Evolutionary conservation across 2,888 invertebrate genomes (phyloP).

Genomic region (Lissonota sp.): DNA sequence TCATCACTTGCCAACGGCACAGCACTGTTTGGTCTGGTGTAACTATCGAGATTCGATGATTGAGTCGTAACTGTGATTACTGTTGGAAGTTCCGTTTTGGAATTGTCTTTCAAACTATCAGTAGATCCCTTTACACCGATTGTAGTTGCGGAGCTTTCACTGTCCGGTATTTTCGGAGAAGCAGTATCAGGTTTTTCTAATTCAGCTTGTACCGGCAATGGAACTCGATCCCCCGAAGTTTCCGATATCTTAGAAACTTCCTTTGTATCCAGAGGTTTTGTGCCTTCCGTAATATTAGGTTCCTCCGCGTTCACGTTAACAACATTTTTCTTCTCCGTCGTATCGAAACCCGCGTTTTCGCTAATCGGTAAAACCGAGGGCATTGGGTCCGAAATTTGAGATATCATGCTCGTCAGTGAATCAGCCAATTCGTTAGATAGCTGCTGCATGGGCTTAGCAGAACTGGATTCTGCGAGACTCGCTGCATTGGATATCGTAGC

Average conservation of each 20-base stretch:
- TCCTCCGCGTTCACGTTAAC: slow-evolving; percentile 38
- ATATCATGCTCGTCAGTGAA: slow-evolving; percentile 78
- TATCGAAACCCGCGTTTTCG: slow-evolving; percentile 47
- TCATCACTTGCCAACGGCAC: slow-evolving; percentile 53
- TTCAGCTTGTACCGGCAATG: slow-evolving; percentile 16
- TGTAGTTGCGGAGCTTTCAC: slow-evolving; percentile 3
- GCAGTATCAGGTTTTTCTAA: neutral
- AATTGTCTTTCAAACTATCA: slow-evolving; percentile 20
- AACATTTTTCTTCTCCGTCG: slow-evolving; percentile 56
- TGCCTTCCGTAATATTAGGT: slow-evolving; percentile 28
- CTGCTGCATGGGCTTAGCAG: slow-evolving; percentile 63
- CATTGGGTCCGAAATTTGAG: slow-evolving; percentile 74
- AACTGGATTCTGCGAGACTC: slow-evolving; percentile 33
- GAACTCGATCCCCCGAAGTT: slow-evolving; percentile 2
- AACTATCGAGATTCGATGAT: slow-evolving; percentile 24
- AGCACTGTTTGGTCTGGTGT: slow-evolving; percentile 20
- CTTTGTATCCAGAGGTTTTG: neutral
- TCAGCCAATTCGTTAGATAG: slow-evolving; percentile 74
- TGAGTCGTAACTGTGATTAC: slow-evolving; percentile 13
- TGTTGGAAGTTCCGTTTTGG: slow-evolving; percentile 23
- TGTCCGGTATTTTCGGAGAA: slow-evolving; percentile 17
- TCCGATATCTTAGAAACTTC: slow-evolving; percentile 15
- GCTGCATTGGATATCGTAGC: slow-evolving; percentile 49
- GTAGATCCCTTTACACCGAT: slow-evolving; percentile 6
- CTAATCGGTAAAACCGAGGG: slow-evolving; percentile 69